A percentile compares a stretch with the other conserved stretches of the same genome.
phyloP scores from a whole-genome alignment of 2,888 invertebrate species.

The Merodon equestris region DNA sequence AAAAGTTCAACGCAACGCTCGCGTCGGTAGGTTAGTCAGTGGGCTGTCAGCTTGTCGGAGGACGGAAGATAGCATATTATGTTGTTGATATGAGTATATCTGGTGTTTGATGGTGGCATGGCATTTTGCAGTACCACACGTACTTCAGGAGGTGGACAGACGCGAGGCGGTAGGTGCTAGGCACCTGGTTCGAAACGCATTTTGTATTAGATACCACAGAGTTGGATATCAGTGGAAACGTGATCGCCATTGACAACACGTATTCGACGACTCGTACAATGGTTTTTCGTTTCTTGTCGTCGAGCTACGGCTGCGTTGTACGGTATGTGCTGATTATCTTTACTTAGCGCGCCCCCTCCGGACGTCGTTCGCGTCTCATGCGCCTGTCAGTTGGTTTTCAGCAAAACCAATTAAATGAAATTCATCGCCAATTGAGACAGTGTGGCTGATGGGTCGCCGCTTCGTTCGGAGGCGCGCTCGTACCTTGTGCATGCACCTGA shows the following conservation, averaged over 20 bases:
- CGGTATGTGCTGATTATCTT: constrained; percentile 30
- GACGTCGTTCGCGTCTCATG: background rate
- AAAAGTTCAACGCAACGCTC: constrained; percentile 11
- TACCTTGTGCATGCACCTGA: constrained; percentile 54
- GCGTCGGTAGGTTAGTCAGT: constrained; percentile 32
- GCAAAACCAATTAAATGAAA: constrained; percentile 64
- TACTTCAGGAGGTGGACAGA: too few species aligned
- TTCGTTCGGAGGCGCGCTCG: background rate
- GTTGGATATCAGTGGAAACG: constrained; percentile 61
- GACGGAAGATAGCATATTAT: too few species aligned
- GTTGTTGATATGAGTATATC: too few species aligned
- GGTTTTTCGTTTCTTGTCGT: background rate
- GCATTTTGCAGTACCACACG: constrained; percentile 45
- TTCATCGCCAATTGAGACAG: constrained; percentile 25
- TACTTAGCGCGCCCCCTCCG: constrained; percentile 5
- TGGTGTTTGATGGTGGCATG: constrained; percentile 4
- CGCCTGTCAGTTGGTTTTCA: constrained; percentile 13
- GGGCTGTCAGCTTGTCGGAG: background rate
- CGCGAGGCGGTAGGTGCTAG: constrained; percentile 24
- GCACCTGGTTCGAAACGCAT: constrained; percentile 54
- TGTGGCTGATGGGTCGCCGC: too few species aligned
- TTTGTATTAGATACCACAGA: constrained; percentile 38
- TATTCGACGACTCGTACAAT: constrained; percentile 30
- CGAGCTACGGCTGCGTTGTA: constrained; percentile 10
- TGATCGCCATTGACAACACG: constrained; percentile 68